These are phyloP conservation scores for Tetramorium simillimum DNA, from an alignment of 1,140 invertebrate species.

Conservation along the genomic window DNA sequence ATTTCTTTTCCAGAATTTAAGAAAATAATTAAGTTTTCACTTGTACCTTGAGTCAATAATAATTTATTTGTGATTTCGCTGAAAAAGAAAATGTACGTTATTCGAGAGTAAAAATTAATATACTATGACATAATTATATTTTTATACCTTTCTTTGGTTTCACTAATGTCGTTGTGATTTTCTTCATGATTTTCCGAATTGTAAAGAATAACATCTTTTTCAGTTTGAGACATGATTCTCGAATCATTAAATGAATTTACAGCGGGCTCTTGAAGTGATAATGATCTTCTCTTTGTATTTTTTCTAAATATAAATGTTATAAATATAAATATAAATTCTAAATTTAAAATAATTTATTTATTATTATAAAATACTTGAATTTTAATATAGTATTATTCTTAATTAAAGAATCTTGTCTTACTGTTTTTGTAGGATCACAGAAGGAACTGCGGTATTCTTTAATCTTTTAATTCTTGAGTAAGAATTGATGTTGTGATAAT, in stretches of 20 bases:
- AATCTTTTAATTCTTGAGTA: slow-evolving; percentile 5
- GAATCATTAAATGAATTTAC: neutral
- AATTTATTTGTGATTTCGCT: neutral
- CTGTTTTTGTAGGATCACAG: neutral
- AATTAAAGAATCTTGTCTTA: neutral
- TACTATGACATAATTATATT: too few relatives aligned
- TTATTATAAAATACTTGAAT: neutral
- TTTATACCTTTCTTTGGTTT: neutral
- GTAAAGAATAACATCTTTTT: neutral
- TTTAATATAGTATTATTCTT: neutral
- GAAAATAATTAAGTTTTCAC: neutral
- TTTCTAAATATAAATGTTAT: neutral
- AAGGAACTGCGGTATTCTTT: slow-evolving; percentile 11
- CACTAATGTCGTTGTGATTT: neutral
- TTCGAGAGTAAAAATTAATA: neutral
- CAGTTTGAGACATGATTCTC: neutral
- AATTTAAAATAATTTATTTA: slow-evolving; percentile 1
- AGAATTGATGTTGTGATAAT: neutral
- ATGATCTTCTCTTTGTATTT: neutral
- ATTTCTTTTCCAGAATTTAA: neutral
- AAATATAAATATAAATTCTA: too few relatives aligned
- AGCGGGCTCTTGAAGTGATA: neutral
- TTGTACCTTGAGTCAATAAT: neutral
- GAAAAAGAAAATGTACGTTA: neutral
- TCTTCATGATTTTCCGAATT: neutral